Percentiles rank a stretch among this genome's conserved stretches.
Conservation (phyloP, 2,113 vertebrate genomes). For the Eidolon helvum region DNA sequence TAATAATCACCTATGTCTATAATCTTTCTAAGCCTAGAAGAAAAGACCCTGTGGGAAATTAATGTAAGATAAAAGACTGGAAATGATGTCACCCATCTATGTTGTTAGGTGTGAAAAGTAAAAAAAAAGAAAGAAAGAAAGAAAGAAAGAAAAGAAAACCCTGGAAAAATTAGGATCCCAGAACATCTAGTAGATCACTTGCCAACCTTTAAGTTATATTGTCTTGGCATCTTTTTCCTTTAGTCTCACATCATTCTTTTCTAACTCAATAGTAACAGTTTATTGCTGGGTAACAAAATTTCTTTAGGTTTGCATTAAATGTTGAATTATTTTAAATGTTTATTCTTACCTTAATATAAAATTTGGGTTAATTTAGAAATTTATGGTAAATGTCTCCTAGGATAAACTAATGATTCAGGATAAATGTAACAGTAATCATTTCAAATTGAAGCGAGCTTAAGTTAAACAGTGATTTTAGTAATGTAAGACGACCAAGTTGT, state of each 20-base stretch:
- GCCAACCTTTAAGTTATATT: not conserved
- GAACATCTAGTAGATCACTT: not conserved
- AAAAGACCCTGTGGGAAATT: not conserved
- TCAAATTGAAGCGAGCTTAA: slow-evolving; percentile 13
- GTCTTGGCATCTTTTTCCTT: not conserved
- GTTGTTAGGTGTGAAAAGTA: not conserved
- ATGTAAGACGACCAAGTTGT: not conserved
- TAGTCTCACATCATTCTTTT: slow-evolving; percentile 5
- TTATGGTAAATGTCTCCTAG: not conserved
- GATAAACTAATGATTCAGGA: not conserved
- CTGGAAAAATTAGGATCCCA: not conserved
- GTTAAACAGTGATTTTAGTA: not conserved
- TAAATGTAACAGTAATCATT: not conserved
- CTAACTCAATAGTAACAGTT: not conserved
- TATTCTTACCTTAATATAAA: not conserved
- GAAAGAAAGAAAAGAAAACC: not conserved
- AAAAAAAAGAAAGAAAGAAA: not conserved
- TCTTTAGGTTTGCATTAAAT: not conserved
- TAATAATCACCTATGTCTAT: not conserved
- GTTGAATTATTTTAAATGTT: slow-evolving; percentile 26
- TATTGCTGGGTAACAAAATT: slow-evolving; percentile 6
- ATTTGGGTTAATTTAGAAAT: slow-evolving; percentile 33
- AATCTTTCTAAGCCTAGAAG: not conserved
- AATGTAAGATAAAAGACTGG: not conserved
- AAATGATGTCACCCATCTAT: slow-evolving; percentile 1